Evolutionary conservation across 2,888 invertebrate species (phyloP).

Genomic region (Molorchus minor): DNA sequence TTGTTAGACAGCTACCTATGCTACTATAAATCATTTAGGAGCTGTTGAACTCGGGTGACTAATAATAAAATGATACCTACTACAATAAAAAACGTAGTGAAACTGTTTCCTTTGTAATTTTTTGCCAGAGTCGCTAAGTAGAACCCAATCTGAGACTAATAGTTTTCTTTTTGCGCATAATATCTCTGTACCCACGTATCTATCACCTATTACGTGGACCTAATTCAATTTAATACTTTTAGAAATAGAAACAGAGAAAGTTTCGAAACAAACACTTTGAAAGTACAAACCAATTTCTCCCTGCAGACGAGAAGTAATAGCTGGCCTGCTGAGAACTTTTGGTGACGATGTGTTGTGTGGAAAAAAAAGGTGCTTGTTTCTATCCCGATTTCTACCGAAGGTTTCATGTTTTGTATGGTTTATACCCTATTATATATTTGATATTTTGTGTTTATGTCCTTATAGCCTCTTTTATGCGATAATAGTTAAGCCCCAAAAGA

Average conservation of each 20-base stretch:
- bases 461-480: no score
- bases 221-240: conserved; percentile 37
- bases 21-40: no score
- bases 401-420: no score
- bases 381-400: no score
- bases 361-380: no score
- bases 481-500: no score
- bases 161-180: conserved; percentile 5
- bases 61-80: no score
- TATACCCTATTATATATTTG: no score
- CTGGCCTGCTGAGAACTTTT: neutral
- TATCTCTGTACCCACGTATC: conserved; percentile 4
- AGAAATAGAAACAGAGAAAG: conserved; percentile 39
- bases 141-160: conserved; percentile 1
- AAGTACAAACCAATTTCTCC: conserved; percentile 31
- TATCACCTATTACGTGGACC: conserved; percentile 31
- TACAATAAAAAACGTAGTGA: neutral
- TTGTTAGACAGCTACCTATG: no score
- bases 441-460: no score
- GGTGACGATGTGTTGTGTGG: no score
- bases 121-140: neutral
- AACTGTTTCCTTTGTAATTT: neutral
- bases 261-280: conserved; percentile 35
- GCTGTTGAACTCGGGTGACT: no score
- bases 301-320: conserved; percentile 3